Evolutionary conservation across 2,797 vertebrate genomes (phyloP).

Genomic region (Coregonus suidteri): DNA sequence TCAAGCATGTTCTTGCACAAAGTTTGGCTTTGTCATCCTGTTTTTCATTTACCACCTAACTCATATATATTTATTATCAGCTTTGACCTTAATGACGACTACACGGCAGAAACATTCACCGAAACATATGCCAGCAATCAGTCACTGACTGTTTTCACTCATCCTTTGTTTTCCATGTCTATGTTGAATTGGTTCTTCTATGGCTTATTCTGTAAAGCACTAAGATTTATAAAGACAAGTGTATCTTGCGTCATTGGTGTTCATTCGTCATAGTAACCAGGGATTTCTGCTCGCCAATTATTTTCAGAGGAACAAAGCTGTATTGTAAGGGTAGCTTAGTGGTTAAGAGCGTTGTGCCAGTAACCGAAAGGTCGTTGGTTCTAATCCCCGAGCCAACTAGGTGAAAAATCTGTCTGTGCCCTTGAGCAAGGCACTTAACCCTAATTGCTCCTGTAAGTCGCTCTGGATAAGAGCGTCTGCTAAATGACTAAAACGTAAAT

Average conservation of each 20-base stretch:
- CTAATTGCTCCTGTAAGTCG: too few relatives aligned
- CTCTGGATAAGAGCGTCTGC: too few relatives aligned
- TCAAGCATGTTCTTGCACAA: constrained; percentile 40
- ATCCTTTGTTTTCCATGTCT: constrained; percentile 25
- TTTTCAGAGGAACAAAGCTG: constrained; percentile 56
- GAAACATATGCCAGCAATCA: constrained; percentile 24
- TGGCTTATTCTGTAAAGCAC: constrained; percentile 71
- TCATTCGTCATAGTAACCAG: constrained; percentile 45
- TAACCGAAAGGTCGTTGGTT: too few relatives aligned
- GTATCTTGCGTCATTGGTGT: constrained; percentile 50
- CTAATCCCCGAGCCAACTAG: too few relatives aligned
- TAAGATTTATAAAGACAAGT: constrained; percentile 62
- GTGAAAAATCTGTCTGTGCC: too few relatives aligned
- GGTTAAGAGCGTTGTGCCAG: too few relatives aligned
- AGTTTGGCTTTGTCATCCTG: constrained; percentile 44
- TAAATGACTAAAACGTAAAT: too few relatives aligned
- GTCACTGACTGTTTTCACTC: constrained; percentile 23
- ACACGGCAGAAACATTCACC: constrained; percentile 15
- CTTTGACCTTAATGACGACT: constrained; percentile 18
- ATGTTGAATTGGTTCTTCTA: constrained; percentile 63
- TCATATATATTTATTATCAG: constrained; percentile 33
- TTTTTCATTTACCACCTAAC: constrained; percentile 35
- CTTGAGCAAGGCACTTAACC: too few relatives aligned
- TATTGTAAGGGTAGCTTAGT: constrained; percentile 43
- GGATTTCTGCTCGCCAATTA: constrained; percentile 49